Conservation (phyloP, 2,113 vertebrate species). For the Holacanthus passer region DNA sequence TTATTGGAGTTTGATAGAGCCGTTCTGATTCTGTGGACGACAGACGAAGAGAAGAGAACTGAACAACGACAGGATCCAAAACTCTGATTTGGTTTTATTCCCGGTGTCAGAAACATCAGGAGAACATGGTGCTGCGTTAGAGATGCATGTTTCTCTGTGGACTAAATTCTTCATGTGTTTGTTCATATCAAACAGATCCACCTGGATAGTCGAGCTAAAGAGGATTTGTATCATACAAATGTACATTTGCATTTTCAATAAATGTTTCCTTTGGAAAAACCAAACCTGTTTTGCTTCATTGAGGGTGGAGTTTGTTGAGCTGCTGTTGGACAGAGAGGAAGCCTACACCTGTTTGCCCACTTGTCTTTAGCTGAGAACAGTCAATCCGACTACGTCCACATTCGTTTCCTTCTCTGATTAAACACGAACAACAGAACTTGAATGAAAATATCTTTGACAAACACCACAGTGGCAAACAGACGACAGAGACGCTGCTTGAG, state of each 20-base stretch:
- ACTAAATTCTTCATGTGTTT: slow-evolving; percentile 24
- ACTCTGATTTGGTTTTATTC: slow-evolving; percentile 20
- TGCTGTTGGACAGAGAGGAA: too few species aligned
- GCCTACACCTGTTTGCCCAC: too few species aligned
- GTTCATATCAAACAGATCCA: slow-evolving; percentile 33
- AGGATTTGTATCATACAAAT: slow-evolving; percentile 79
- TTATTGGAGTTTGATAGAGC: slow-evolving; percentile 80
- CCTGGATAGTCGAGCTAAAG: slow-evolving; percentile 42
- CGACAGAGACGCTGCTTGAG: too few species aligned
- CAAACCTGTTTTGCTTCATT: too few species aligned
- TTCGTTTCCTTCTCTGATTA: neutral
- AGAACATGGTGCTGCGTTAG: neutral
- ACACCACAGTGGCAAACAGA: too few species aligned
- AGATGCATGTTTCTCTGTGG: slow-evolving; percentile 37
- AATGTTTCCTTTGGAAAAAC: slow-evolving; percentile 68
- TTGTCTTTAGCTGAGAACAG: neutral
- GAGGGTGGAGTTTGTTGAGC: too few species aligned
- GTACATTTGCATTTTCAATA: slow-evolving; percentile 85
- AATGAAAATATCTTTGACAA: too few species aligned
- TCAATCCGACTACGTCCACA: neutral
- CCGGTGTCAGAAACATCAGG: neutral
- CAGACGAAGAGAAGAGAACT: slow-evolving; percentile 17
- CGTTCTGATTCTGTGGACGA: slow-evolving; percentile 39
- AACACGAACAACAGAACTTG: neutral
- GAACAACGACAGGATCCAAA: slow-evolving; percentile 7